phyloP scores from a whole-genome alignment of 2,888 invertebrate species.

The Acanthococcus lagerstroemiae region DNA sequence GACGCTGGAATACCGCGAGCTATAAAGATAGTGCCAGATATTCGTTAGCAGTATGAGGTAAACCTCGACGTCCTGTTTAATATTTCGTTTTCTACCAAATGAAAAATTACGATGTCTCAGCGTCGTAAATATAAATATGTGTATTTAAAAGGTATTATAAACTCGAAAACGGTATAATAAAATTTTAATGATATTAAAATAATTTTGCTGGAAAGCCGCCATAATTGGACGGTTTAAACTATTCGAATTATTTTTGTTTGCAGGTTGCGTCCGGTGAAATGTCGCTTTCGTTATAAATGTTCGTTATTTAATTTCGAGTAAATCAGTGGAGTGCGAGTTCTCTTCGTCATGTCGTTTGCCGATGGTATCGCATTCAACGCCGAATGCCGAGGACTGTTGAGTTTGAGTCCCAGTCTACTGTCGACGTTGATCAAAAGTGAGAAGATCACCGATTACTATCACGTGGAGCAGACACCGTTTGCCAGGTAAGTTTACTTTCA shows the following conservation, averaged over 20 bases:
- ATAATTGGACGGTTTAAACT: no score
- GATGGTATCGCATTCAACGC: conserved; percentile 22
- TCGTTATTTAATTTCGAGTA: not conserved
- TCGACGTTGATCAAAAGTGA: conserved; percentile 38
- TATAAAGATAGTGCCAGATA: no score
- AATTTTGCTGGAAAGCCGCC: no score
- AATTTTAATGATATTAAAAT: no score
- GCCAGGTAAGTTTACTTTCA: conserved; percentile 40
- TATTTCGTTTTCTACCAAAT: no score
- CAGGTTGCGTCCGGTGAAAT: conserved; percentile 1
- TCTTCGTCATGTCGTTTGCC: conserved; percentile 15
- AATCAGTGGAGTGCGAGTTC: conserved; percentile 1
- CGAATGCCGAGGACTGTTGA: conserved; percentile 36
- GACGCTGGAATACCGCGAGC: no score
- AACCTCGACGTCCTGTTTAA: no score
- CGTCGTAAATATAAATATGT: no score
- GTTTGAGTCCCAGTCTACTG: conserved; percentile 36
- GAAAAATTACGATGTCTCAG: no score
- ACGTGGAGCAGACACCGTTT: conserved; percentile 41
- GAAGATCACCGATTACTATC: conserved; percentile 40
- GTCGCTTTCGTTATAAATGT: not conserved
- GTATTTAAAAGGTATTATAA: no score
- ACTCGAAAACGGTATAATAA: no score
- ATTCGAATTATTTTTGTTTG: not conserved
- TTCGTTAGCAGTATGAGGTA: no score